Evolutionary conservation across 1,140 invertebrate genomes (phyloP).

Genomic region (Conus betulinus): DNA sequence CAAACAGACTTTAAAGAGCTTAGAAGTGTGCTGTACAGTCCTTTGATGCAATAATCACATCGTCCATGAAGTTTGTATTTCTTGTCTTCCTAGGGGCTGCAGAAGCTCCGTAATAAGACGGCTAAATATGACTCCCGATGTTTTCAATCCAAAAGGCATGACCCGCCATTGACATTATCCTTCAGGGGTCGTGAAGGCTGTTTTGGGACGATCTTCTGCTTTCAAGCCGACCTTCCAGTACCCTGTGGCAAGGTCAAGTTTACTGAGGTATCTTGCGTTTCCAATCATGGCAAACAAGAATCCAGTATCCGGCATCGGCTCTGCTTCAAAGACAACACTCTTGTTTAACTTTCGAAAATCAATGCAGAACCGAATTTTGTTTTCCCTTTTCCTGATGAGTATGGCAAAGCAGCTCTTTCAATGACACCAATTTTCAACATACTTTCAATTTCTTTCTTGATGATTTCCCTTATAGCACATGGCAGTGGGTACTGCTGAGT

Average conservation of each 20-base stretch:
- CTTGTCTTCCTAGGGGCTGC: not conserved
- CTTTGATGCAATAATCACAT: conserved; percentile 44
- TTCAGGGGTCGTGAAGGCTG: conserved; percentile 44
- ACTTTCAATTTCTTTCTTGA: too few species aligned
- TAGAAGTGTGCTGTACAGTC: not conserved
- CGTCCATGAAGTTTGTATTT: conserved; percentile 53
- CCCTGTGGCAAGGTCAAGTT: conserved; percentile 50
- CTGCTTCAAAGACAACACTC: conserved; percentile 7
- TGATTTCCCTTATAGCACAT: too few species aligned
- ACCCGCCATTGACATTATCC: conserved; percentile 44
- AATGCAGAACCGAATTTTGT: too few species aligned
- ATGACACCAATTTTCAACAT: too few species aligned
- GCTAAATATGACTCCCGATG: too few species aligned
- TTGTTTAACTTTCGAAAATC: too few species aligned
- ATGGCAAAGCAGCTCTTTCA: too few species aligned
- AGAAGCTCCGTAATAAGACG: not conserved
- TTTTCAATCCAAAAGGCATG: too few species aligned
- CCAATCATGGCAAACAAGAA: conserved; percentile 46
- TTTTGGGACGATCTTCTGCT: conserved; percentile 21
- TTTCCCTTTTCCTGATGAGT: too few species aligned
- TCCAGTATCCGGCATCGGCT: conserved; percentile 54
- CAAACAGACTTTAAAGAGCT: conserved; percentile 35
- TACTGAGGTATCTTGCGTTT: conserved; percentile 25
- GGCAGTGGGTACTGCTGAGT: too few species aligned
- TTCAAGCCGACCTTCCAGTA: conserved; percentile 51